Base-by-base conservation (phyloP, 30 jellyfish, hydroid and myxozoan genomes). In the Haliclystus octoradiatus region DNA sequence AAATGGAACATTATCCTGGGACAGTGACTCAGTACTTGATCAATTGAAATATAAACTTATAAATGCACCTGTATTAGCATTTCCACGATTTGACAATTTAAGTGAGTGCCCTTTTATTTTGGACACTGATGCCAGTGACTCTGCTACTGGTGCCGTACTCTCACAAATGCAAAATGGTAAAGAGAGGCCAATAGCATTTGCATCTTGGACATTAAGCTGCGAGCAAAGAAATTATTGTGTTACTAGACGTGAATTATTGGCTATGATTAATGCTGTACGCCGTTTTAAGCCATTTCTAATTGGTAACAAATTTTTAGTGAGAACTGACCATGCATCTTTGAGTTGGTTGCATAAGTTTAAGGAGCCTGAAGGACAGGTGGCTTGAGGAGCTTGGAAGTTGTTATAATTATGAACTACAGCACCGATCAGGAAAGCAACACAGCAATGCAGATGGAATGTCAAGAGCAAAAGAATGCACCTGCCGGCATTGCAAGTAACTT, bases 331-430 rank as follows among this genome's bases (percentile, higher is more conserved):
- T 40, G 57, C 57, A 5, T 40, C 57, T 5, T 19, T 40, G 9
- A 40, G 14, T 40, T 40, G 19, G 57, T 40, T 40, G 19, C 57
- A 9, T 19, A 19, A 9, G 14, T 40, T 40, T 40, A 19, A 40
- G 19, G 84, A 78, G 47, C 80, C 81, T 31, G 46, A 80, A 25
- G 86, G 93, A 22, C 73, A 76, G 30, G 24, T 80, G 93, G 93
- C 71, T 79, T 35, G 68, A 49, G 86, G 80, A 71, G 28, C 68
- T 80, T 5, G 57, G 19, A 14, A 81, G 72, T 24, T 75, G 69
- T 65, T 72, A 14, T 26, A 15, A 32, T n/a, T 72, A 65, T 52
- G 75, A 29, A 7, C 70, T 80, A 4, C 7, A 2, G 46, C 75
- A 79, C 31, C 51, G 88, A n/a, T 66, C 79, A 24, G 93, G 87